phyloP scores from a whole-genome alignment of 64 coral and sea anemone genomes.

The Anthopleura sola region DNA sequence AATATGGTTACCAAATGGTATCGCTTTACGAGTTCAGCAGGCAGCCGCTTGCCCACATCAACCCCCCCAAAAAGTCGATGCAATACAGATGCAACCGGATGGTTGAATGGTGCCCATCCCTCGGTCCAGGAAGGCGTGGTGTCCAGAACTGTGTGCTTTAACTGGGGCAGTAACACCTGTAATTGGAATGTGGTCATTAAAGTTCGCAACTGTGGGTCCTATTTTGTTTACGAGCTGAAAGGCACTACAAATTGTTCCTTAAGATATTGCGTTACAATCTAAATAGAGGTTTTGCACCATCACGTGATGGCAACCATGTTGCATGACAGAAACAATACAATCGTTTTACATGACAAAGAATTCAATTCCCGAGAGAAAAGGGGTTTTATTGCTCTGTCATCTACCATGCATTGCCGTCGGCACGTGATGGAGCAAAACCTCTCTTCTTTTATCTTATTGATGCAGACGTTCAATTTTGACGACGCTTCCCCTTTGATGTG shows the following conservation, averaged over 20 bases:
- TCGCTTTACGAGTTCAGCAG: neutral
- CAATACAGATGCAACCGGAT: neutral
- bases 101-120: neutral
- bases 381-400: no score
- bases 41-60: neutral
- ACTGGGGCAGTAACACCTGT: neutral
- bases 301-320: no score
- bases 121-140: neutral
- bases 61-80: neutral
- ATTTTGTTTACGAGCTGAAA: neutral
- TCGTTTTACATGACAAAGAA: no score
- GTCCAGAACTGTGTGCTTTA: neutral
- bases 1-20: neutral
- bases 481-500: no score
- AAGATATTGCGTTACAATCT: neutral
- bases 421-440: no score
- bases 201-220: constrained; percentile 2
- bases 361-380: no score
- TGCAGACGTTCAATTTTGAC: no score
- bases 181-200: neutral
- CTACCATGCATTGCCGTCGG: no score
- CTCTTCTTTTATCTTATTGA: no score
- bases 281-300: no score
- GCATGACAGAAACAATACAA: no score
- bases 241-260: neutral